These are phyloP conservation scores for Tylochromis polylepis DNA, from an alignment of 2,113 vertebrate genomes.

Conservation along the genomic window DNA sequence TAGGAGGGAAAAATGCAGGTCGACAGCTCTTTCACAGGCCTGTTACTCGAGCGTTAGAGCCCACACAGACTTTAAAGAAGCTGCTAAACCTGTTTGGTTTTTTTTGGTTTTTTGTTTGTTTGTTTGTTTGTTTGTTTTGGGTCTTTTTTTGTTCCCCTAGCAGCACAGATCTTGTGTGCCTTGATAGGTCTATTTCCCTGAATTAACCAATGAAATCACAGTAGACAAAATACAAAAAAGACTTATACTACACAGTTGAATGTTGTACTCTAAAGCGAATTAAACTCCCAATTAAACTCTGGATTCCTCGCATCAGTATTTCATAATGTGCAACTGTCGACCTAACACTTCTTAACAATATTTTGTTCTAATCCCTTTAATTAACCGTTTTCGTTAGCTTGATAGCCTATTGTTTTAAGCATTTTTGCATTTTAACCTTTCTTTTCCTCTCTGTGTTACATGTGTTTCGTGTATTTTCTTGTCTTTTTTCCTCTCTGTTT, in stretches of 20 bases:
- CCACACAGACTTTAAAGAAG: not conserved
- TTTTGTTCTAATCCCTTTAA: constrained; percentile 14
- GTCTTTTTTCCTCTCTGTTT: constrained; percentile 83
- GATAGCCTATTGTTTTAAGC: constrained; percentile 44
- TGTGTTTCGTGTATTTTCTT: constrained; percentile 69
- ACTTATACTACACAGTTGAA: not conserved
- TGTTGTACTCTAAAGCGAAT: not conserved
- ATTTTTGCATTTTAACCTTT: constrained; percentile 27
- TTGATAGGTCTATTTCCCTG: not conserved
- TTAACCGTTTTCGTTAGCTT: constrained; percentile 26
- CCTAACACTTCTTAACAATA: constrained; percentile 25
- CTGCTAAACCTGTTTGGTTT: not conserved
- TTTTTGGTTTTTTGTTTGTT: too few species aligned
- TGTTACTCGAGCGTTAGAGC: not conserved
- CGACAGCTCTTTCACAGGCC: not conserved
- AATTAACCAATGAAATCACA: not conserved
- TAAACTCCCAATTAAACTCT: not conserved
- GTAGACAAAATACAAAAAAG: not conserved
- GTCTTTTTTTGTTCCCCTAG: not conserved
- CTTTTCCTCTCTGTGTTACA: constrained; percentile 76
- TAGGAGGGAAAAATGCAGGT: constrained; percentile 31
- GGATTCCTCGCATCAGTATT: constrained; percentile 3
- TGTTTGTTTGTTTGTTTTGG: rapidly evolving
- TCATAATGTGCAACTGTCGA: not conserved
- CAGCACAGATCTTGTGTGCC: not conserved